These are phyloP conservation scores for Campaea margaritaria DNA, from an alignment of 2,888 invertebrate species.

Conservation along the genomic window DNA sequence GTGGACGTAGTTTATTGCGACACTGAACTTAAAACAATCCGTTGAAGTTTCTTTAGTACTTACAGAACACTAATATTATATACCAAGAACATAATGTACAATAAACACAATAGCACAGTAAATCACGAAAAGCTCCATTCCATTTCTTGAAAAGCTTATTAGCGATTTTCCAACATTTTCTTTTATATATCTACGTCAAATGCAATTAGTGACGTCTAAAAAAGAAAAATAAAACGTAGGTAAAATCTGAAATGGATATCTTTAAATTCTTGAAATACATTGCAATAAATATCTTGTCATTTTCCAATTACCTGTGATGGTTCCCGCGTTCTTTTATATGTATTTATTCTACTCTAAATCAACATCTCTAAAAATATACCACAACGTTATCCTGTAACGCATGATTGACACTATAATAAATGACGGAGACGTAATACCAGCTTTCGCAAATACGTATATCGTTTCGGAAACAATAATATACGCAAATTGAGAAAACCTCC, in stretches of 20 bases:
- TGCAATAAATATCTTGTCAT: too few species aligned
- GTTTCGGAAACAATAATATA: conserved; percentile 27
- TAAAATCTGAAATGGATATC: too few species aligned
- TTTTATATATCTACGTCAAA: conserved; percentile 29
- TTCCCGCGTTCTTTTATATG: too few species aligned
- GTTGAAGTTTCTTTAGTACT: too few species aligned
- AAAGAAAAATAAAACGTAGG: too few species aligned
- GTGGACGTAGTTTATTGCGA: too few species aligned
- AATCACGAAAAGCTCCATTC: conserved; percentile 13
- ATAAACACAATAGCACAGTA: not conserved
- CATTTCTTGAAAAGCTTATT: conserved; percentile 28
- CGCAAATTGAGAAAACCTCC: conserved; percentile 23
- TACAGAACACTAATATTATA: too few species aligned
- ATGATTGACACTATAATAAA: conserved; percentile 32
- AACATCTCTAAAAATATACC: not conserved
- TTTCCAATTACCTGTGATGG: too few species aligned
- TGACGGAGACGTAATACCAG: conserved; percentile 7
- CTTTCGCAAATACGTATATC: conserved; percentile 14
- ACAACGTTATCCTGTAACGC: conserved; percentile 6
- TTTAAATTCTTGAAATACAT: too few species aligned
- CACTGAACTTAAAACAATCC: too few species aligned
- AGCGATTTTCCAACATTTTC: conserved; percentile 13
- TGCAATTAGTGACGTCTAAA: not conserved
- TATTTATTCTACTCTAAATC: too few species aligned
- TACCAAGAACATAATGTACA: too few species aligned